Evolutionary conservation across 2,797 vertebrate species (phyloP).

Genomic region (Onychomys leucogaster): DNA sequence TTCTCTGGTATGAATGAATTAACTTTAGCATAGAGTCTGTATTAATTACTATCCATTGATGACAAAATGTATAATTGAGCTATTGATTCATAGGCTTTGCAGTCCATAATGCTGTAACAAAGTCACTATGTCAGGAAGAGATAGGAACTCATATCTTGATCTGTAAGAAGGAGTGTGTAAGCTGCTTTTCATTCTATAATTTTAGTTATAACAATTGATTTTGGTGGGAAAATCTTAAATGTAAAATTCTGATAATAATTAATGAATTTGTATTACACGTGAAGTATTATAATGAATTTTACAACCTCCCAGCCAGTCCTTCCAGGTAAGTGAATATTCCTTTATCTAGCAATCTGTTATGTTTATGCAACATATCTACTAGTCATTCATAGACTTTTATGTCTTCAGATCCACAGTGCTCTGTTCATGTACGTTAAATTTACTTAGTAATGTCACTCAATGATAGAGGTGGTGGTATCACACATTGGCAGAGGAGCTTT

Average conservation of each 20-base stretch:
- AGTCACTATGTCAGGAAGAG: not conserved
- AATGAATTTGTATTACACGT: not conserved
- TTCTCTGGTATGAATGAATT: not conserved
- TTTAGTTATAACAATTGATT: not conserved
- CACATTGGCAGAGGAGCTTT: not conserved
- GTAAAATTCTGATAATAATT: not conserved
- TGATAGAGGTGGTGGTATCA: too few relatives aligned
- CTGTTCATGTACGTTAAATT: not conserved
- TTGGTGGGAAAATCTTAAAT: not conserved
- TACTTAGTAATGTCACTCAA: not conserved
- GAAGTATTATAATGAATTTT: not conserved
- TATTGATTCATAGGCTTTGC: not conserved
- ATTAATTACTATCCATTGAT: not conserved
- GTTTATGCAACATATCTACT: accelerated
- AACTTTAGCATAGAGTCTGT: not conserved
- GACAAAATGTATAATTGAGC: not conserved
- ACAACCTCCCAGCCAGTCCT: not conserved
- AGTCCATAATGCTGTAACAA: not conserved
- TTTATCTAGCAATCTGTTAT: not conserved
- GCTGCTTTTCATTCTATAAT: not conserved
- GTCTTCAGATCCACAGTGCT: not conserved
- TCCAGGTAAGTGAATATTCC: not conserved
- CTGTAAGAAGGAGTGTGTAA: not conserved
- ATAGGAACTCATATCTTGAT: not conserved
- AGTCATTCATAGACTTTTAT: not conserved